A percentile compares a stretch with the other conserved stretches of the same genome.
Conservation (phyloP, 2,888 invertebrate species). For the Lithophane ornitopus region DNA sequence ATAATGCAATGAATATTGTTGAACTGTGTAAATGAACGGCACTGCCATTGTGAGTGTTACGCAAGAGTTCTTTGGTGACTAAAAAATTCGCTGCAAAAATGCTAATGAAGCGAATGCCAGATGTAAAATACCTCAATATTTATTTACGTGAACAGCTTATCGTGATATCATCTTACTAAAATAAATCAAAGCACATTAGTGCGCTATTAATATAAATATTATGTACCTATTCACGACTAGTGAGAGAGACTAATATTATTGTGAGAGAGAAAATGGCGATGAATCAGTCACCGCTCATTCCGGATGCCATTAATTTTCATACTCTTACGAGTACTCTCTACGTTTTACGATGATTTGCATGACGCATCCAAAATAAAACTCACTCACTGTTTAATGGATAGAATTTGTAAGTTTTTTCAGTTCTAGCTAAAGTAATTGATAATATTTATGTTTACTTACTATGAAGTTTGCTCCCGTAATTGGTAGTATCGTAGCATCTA, state of each 20-base stretch:
- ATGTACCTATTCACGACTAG: constrained; percentile 36
- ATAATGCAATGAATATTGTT: too few species aligned
- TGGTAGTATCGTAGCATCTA: background rate
- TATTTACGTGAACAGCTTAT: constrained; percentile 8
- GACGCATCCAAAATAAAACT: background rate
- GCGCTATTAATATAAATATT: constrained; percentile 22
- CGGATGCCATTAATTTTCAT: constrained; percentile 21
- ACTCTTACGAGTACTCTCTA: background rate
- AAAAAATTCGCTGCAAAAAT: background rate
- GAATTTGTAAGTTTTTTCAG: background rate
- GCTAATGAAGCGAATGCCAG: constrained; percentile 4
- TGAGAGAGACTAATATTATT: constrained; percentile 4
- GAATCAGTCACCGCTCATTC: constrained; percentile 25
- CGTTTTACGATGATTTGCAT: constrained; percentile 13
- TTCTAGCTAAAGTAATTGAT: background rate
- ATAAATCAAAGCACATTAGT: constrained; percentile 34
- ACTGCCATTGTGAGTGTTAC: too few species aligned
- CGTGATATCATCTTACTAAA: constrained; percentile 31
- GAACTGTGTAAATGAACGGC: too few species aligned
- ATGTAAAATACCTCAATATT: constrained; percentile 23
- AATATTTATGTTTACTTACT: background rate
- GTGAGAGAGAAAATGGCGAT: constrained; percentile 23
- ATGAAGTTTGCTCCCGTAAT: constrained; percentile 3
- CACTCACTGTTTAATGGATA: background rate
- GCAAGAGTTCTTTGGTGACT: background rate